Conservation (phyloP, 2,888 invertebrate species). For the Ischnus inquisitorius region DNA sequence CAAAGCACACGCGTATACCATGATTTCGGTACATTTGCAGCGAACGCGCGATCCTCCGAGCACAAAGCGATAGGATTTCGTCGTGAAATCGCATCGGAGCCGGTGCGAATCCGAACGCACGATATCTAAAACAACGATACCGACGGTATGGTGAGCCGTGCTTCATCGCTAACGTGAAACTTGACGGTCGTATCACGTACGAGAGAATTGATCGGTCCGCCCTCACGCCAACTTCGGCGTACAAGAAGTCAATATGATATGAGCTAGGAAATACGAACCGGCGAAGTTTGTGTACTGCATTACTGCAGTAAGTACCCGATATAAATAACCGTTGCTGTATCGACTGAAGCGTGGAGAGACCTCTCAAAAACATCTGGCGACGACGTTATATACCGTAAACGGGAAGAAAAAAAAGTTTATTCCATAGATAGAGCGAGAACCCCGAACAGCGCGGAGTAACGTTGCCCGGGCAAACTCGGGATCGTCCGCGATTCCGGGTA, state of each 20-base stretch:
- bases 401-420: conserved; percentile 49
- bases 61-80: conserved; percentile 31
- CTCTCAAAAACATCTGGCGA: conserved; percentile 60
- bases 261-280: background rate
- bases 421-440: conserved; percentile 17
- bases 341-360: conserved; percentile 31
- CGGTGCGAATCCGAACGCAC: background rate
- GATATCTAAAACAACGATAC: background rate
- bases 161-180: background rate
- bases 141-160: background rate
- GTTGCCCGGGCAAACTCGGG: background rate
- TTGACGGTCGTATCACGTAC: background rate
- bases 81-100: conserved; percentile 34
- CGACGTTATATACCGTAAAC: conserved; percentile 10
- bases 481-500: conserved; percentile 62
- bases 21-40: background rate
- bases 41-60: conserved; percentile 12
- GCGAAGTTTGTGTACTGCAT: conserved; percentile 1
- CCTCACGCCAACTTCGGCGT: background rate
- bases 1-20: background rate
- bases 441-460: conserved; percentile 13
- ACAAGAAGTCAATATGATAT: conserved; percentile 9
- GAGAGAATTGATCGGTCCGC: background rate
- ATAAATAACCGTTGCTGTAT: conserved; percentile 44
- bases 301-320: conserved; percentile 25